Evolutionary conservation across 2,797 vertebrate species (phyloP), one percentile per base, ranked within the genome.

Genomic region (Buphagus erythrorhynchus): DNA sequence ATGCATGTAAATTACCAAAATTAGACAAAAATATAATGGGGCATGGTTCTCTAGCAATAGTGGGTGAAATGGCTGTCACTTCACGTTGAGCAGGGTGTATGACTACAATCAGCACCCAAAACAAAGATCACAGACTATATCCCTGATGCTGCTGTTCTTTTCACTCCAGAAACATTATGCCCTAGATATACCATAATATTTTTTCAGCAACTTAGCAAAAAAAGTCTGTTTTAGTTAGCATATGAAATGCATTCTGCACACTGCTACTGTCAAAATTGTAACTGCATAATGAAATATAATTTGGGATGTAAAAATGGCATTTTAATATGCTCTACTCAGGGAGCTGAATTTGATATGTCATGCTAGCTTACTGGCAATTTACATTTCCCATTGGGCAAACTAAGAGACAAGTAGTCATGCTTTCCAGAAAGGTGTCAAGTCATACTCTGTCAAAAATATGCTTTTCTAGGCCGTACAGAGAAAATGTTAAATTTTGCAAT

Each of bases 251-350:
- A 91, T 94, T 95, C 92, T 88, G 92, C 86, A 67, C 79, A 42
- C 61, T 80, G 65, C 61, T 89, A n/a, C 90, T 93, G 93, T 96
- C 93, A 95, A 88, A 95, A 93, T 83, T 87, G 42, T 89, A 91
- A 96, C 93, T 94, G 95, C 88, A 92, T 96, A 96, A 96, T 94
- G 81, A 85, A 95, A 93, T 87, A 77, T 80, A 82, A 95, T 95
- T 93, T 88, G 63, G 71, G 72, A 87, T 91, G 75, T 89, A 91
- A 93, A 97, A 96, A 87, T 89, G 83, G 57, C 78, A 77, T 92
- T 90, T 95, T 95, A 94, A 94, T 89, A 68, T 45, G 76, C 54
- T 94, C 9, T 80, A 8, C 65, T 82, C 61, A 57, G 38, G 80
- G 67, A 94, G 35, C 65, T 79, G 81, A 89, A 87, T 95, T 87